Conservation (phyloP, 2,113 vertebrate genomes). For the Macrotis lagotis region DNA sequence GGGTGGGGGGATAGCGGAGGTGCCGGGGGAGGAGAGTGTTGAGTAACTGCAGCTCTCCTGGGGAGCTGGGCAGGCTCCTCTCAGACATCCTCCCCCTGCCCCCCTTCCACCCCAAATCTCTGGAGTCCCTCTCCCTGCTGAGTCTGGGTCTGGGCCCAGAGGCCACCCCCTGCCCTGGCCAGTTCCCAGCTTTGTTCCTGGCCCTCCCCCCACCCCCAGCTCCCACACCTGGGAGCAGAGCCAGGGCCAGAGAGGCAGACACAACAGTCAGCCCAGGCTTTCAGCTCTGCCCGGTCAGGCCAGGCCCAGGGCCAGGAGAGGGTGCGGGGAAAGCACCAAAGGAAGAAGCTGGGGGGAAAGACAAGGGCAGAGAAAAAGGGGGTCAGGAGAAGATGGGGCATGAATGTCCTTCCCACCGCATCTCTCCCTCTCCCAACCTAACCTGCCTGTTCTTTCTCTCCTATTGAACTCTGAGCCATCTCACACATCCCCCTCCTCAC, state of each 20-base stretch:
- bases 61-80: not conserved
- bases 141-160: slow-evolving; percentile 23
- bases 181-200: slow-evolving; percentile 70
- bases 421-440: not conserved
- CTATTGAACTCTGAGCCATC: not conserved
- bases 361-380: not conserved
- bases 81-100: not conserved
- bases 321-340: not conserved
- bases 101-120: not conserved
- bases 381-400: not conserved
- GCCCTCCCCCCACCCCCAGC: slow-evolving; percentile 48
- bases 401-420: not conserved
- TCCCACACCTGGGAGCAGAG: slow-evolving; percentile 64
- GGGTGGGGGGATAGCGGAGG: not conserved
- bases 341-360: not conserved
- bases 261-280: slow-evolving; percentile 59
- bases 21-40: not conserved
- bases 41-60: not conserved
- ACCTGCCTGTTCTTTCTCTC: not conserved
- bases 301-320: slow-evolving; percentile 42
- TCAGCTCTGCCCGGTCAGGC: slow-evolving; percentile 13
- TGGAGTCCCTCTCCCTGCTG: not conserved
- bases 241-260: slow-evolving; percentile 72
- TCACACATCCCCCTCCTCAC: no score
- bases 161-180: slow-evolving; percentile 54